These are phyloP conservation scores for Spermophilus dauricus DNA, from an alignment of 2,113 vertebrate species.

Conservation along the genomic window DNA sequence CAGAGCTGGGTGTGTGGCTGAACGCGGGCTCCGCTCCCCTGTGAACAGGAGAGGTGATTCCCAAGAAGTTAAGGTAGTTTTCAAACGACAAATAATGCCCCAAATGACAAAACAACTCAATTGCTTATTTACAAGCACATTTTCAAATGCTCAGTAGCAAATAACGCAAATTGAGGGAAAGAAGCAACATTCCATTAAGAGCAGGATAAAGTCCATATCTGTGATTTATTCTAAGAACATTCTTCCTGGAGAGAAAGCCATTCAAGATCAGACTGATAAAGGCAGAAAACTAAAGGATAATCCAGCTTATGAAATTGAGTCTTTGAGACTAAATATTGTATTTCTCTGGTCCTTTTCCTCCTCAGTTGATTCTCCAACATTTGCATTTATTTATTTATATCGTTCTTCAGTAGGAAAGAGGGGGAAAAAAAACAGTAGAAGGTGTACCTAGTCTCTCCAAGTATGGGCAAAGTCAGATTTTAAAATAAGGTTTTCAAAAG, in stretches of 20 bases:
- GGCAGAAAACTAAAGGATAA: background rate
- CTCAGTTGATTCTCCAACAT: background rate
- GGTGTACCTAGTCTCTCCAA: background rate
- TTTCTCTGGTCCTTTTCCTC: conserved; percentile 1
- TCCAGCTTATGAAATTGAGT: background rate
- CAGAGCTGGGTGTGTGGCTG: conserved; percentile 50
- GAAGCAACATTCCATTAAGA: background rate
- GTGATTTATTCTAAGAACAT: background rate
- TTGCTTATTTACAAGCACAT: background rate
- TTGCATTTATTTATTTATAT: conserved; percentile 1
- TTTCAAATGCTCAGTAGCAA: background rate
- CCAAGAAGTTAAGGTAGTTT: background rate
- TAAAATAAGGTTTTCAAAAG: conserved; percentile 59
- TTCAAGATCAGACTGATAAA: background rate
- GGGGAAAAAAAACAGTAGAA: background rate
- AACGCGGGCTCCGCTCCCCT: too few relatives aligned
- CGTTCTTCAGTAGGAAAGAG: background rate
- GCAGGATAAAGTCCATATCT: background rate
- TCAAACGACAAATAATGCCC: background rate
- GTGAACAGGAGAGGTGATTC: background rate
- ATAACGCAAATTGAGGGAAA: background rate
- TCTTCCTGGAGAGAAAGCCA: conserved; percentile 17
- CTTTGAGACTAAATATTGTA: conserved; percentile 7
- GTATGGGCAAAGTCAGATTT: background rate
- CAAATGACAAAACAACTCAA: background rate